Percentiles rank a stretch among this genome's conserved stretches.
Evolutionary conservation across 2,797 vertebrate genomes (phyloP).

Genomic region (Rhadinocentrus ornatus): DNA sequence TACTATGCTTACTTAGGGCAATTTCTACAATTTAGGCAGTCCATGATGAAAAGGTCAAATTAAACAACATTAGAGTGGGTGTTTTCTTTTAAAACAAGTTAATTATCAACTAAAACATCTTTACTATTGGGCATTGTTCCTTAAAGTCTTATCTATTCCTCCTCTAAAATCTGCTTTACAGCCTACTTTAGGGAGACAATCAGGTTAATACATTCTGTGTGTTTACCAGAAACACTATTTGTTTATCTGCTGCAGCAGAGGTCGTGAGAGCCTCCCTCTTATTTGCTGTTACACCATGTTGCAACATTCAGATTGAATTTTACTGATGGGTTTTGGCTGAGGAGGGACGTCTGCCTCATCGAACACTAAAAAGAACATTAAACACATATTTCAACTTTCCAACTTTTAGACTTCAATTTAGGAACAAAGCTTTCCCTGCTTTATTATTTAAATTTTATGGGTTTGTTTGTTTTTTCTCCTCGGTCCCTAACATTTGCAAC

Average conservation of each 20-base stretch:
- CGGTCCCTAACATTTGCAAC: slow-evolving; percentile 42
- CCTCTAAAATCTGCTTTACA: background rate
- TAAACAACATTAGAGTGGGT: slow-evolving; percentile 9
- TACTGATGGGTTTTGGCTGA: background rate
- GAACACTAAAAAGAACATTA: slow-evolving; percentile 30
- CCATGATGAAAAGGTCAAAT: slow-evolving; percentile 14
- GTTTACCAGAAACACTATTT: background rate
- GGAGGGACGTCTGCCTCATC: slow-evolving; percentile 21
- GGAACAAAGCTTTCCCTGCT: slow-evolving; percentile 11
- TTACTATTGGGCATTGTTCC: too few species aligned
- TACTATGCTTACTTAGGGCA: background rate
- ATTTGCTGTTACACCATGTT: background rate
- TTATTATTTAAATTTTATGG: slow-evolving; percentile 39
- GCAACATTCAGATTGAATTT: background rate
- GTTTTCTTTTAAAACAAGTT: slow-evolving; percentile 25
- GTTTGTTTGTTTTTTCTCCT: background rate
- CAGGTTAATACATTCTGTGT: too few species aligned
- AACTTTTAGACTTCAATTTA: slow-evolving; percentile 15
- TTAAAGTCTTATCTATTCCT: slow-evolving; percentile 1
- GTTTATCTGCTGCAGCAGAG: background rate
- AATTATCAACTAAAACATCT: slow-evolving; percentile 1
- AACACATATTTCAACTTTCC: slow-evolving; percentile 6
- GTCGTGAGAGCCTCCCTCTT: background rate
- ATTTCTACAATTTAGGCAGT: slow-evolving; percentile 17
- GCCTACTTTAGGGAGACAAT: too few species aligned